Conservation (phyloP, 2,113 vertebrate genomes). For the Polyodon spathula region DNA sequence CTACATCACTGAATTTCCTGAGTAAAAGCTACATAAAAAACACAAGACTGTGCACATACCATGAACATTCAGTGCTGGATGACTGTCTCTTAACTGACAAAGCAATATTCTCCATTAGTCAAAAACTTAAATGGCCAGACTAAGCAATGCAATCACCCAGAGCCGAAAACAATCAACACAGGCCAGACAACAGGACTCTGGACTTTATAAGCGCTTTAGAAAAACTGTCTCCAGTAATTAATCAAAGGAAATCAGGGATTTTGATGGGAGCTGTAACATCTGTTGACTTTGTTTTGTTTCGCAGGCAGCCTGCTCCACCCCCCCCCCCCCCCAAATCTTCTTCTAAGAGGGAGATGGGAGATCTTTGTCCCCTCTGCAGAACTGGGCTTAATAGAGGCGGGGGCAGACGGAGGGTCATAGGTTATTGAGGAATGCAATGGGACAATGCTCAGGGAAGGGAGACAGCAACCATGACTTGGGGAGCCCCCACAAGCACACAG, state of each 20-base stretch:
- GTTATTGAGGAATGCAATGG: neutral
- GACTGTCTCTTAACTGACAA: neutral
- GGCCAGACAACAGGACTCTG: slow-evolving; percentile 6
- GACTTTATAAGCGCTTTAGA: slow-evolving; percentile 28
- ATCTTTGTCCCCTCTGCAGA: slow-evolving; percentile 16
- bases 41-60: too few relatives aligned
- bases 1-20: too few relatives aligned
- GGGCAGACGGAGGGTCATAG: slow-evolving; percentile 17
- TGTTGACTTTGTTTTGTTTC: slow-evolving; percentile 9
- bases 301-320: slow-evolving; percentile 1
- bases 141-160: neutral
- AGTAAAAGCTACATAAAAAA: too few relatives aligned
- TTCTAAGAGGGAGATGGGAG: neutral
- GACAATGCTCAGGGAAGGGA: slow-evolving; percentile 14
- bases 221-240: slow-evolving; percentile 32
- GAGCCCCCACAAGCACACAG: too few relatives aligned
- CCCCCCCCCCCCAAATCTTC: neutral
- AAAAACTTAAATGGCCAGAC: neutral
- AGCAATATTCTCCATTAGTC: neutral
- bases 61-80: too few relatives aligned
- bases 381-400: neutral
- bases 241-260: slow-evolving; percentile 31
- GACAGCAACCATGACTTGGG: too few relatives aligned
- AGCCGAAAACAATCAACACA: neutral
- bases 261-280: slow-evolving; percentile 34